These are phyloP conservation scores for Caenorhabditis imperialis DNA, from an alignment of 2,888 invertebrate genomes.

Conservation along the genomic window DNA sequence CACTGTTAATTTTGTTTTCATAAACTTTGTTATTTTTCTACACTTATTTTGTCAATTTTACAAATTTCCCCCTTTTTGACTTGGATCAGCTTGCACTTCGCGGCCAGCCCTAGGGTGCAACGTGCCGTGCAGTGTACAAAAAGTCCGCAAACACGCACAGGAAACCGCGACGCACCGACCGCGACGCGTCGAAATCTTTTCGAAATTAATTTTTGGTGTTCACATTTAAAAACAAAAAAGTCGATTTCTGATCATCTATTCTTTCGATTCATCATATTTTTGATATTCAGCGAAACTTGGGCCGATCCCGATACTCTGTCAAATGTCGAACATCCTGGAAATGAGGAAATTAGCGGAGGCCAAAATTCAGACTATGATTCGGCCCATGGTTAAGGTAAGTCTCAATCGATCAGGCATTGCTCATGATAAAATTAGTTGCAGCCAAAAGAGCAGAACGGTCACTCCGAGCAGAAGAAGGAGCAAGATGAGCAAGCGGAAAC, in stretches of 20 bases:
- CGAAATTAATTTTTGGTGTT: conserved; percentile 3
- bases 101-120: too few species aligned
- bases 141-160: neutral
- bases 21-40: too few species aligned
- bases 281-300: conserved; percentile 18
- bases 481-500: conserved; percentile 38
- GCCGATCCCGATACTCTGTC: conserved; percentile 8
- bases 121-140: conserved; percentile 21
- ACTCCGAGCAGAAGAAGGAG: conserved; percentile 35
- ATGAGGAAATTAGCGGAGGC: conserved; percentile 42
- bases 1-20: too few species aligned
- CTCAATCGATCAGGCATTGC: neutral
- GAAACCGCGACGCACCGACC: conserved; percentile 32
- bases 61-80: too few species aligned
- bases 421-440: conserved; percentile 7
- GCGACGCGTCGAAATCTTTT: conserved; percentile 11
- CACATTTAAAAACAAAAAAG: too few species aligned
- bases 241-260: neutral
- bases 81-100: too few species aligned
- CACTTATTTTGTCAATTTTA: too few species aligned
- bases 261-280: neutral
- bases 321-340: conserved; percentile 42
- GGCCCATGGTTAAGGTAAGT: conserved; percentile 28
- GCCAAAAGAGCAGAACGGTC: conserved; percentile 31
- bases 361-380: conserved; percentile 45